phyloP scores from a whole-genome alignment of 2,888 invertebrate species.

The Tanypteryx hageni region DNA sequence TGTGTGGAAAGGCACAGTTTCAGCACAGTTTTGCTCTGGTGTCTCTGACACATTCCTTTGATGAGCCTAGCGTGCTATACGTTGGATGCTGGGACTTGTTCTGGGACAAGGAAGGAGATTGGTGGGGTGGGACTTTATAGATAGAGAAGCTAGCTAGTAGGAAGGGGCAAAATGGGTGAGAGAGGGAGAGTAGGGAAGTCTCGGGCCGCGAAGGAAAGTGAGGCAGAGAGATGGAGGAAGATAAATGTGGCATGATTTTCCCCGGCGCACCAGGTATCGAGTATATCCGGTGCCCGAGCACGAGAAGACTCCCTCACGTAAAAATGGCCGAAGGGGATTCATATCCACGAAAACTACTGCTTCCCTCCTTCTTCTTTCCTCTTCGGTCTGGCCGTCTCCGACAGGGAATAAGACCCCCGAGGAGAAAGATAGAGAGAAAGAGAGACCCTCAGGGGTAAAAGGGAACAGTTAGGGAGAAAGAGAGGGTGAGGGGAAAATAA shows the following conservation, averaged over 20 bases:
- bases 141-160: neutral
- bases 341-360: neutral
- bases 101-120: neutral
- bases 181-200: neutral
- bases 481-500: neutral
- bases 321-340: neutral
- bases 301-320: neutral
- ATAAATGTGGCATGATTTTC: constrained; percentile 10
- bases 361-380: neutral
- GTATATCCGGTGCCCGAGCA: neutral
- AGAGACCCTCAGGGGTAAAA: neutral
- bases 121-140: neutral
- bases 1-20: neutral
- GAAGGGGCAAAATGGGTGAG: neutral
- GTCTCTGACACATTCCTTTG: constrained; percentile 44
- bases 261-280: neutral
- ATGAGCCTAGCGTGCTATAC: constrained; percentile 1
- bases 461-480: neutral
- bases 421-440: neutral
- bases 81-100: neutral
- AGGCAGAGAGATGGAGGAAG: constrained; percentile 34
- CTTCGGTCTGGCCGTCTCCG: neutral
- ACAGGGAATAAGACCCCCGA: neutral
- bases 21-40: neutral
- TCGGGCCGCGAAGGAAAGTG: neutral